phyloP scores from a whole-genome alignment of 2,797 vertebrate species.

The Kryptopterus vitreolus region DNA sequence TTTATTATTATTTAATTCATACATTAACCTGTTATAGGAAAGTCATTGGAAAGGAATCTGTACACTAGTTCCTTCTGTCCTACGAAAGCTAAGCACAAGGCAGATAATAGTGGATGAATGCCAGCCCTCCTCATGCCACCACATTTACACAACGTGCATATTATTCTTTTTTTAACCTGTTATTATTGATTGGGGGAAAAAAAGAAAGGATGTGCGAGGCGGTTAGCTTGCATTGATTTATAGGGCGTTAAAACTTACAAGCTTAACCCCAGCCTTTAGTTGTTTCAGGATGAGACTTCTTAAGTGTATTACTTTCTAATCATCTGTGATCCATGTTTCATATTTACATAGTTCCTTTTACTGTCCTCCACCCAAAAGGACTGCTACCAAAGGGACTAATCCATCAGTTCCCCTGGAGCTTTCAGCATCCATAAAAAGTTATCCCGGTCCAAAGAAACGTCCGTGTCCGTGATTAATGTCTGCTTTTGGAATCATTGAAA shows the following conservation, averaged over 20 bases:
- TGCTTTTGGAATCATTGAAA: constrained; percentile 43
- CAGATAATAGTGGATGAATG: neutral
- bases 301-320: constrained; percentile 12
- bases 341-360: constrained; percentile 44
- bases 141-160: neutral
- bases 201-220: neutral
- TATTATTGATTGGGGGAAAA: neutral
- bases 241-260: no score
- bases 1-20: neutral
- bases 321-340: constrained; percentile 40
- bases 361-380: constrained; percentile 52
- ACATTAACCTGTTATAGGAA: neutral
- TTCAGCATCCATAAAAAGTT: constrained; percentile 26
- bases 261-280: neutral
- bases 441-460: constrained; percentile 29
- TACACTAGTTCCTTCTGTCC: neutral
- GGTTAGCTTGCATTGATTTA: neutral
- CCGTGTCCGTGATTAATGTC: constrained; percentile 38
- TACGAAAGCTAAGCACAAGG: neutral
- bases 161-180: neutral
- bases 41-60: neutral
- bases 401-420: constrained; percentile 46
- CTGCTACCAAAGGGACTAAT: constrained; percentile 54
- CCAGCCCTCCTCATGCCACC: neutral
- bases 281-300: neutral